Percentiles rank a stretch among this genome's conserved stretches.
Conservation (phyloP, 2,113 vertebrate genomes). For the Cricetomys ansorgei region DNA sequence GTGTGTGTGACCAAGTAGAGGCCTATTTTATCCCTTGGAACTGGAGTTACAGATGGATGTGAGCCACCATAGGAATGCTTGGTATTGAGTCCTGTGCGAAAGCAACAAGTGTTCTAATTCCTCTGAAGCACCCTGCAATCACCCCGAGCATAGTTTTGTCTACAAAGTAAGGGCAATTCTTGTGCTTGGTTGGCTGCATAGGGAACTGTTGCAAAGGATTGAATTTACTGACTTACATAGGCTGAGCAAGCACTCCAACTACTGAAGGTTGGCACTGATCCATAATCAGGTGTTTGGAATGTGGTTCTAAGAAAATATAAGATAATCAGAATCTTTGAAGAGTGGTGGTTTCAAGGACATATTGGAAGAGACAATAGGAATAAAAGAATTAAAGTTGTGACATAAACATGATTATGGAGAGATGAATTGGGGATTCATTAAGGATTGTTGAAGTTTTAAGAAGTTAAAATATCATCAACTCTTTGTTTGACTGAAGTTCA, state of each 20-base stretch:
- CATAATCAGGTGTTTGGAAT: neutral
- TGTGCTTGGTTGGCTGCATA: neutral
- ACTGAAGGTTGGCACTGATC: neutral
- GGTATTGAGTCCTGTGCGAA: neutral
- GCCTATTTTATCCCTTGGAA: neutral
- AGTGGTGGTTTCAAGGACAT: neutral
- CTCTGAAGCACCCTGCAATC: neutral
- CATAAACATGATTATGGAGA: neutral
- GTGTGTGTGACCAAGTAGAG: neutral
- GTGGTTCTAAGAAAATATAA: too few relatives aligned
- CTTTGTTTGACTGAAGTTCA: neutral
- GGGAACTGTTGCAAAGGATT: rapidly evolving
- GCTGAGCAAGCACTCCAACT: rapidly evolving
- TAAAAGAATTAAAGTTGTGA: neutral
- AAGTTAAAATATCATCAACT: neutral
- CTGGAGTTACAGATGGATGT: neutral
- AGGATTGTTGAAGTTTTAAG: neutral
- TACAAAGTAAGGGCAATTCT: neutral
- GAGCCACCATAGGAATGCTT: neutral
- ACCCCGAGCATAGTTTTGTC: neutral
- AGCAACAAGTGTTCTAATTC: too few relatives aligned
- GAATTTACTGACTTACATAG: too few relatives aligned
- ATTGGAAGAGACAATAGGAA: neutral
- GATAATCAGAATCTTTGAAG: neutral
- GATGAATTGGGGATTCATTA: neutral